A percentile compares a stretch with the other conserved stretches of the same genome.
Conservation (phyloP, 1,140 invertebrate species). For the Drosophila sp. region DNA sequence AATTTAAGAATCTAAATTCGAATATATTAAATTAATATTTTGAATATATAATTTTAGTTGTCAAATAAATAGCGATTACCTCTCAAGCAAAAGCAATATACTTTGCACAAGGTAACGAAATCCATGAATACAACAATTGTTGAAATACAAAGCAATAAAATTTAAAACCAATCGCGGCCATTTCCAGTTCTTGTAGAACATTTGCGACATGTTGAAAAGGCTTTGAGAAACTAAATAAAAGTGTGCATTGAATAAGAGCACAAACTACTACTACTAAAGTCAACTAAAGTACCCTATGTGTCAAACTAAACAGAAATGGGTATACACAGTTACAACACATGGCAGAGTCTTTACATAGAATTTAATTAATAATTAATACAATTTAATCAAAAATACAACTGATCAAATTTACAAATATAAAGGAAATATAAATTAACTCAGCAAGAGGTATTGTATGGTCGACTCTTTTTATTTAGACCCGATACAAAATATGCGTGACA, state of each 20-base stretch:
- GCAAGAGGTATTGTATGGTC: neutral
- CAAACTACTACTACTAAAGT: too few relatives aligned
- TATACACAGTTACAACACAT: neutral
- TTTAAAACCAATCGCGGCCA: constrained; percentile 16
- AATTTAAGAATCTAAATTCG: too few relatives aligned
- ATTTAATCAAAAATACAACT: too few relatives aligned
- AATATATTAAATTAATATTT: too few relatives aligned
- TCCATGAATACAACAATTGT: constrained; percentile 68
- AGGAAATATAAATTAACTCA: neutral
- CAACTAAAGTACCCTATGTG: neutral
- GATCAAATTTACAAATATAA: too few relatives aligned
- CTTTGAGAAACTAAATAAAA: neutral
- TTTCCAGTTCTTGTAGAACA: neutral
- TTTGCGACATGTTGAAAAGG: neutral
- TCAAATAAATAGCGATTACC: constrained; percentile 32
- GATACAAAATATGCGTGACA: neutral
- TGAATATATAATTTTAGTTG: neutral
- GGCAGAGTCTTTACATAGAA: too few relatives aligned
- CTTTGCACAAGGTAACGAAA: constrained; percentile 58
- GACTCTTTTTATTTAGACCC: neutral
- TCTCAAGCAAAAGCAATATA: constrained; percentile 61
- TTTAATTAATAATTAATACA: too few relatives aligned
- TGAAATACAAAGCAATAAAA: constrained; percentile 66
- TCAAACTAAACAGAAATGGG: neutral
- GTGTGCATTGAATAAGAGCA: neutral